These are phyloP conservation scores for Uria aalge DNA, from an alignment of 2,113 vertebrate species.

Conservation along the genomic window DNA sequence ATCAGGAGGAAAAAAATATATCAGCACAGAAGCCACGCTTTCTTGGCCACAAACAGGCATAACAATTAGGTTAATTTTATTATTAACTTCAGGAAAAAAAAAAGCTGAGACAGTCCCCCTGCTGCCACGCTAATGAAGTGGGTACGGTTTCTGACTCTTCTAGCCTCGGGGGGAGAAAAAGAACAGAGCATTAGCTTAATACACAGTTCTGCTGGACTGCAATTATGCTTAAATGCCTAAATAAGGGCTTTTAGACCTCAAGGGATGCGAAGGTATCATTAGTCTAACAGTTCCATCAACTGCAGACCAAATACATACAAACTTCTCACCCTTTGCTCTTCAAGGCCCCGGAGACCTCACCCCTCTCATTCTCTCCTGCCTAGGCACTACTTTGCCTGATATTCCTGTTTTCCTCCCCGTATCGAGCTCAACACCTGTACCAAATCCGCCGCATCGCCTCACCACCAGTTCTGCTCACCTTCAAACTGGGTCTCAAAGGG, in stretches of 20 bases:
- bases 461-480: not conserved
- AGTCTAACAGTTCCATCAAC: conserved; percentile 3
- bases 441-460: accelerated
- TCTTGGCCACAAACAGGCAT: not conserved
- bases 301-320: not conserved
- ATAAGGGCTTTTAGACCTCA: conserved; percentile 20
- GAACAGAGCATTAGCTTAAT: conserved; percentile 7
- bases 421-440: not conserved
- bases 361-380: not conserved
- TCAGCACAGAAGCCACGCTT: not conserved
- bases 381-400: not conserved
- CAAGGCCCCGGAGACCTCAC: accelerated
- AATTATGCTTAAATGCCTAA: conserved; percentile 53
- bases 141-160: conserved; percentile 32
- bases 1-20: not conserved
- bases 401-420: not conserved
- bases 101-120: not conserved
- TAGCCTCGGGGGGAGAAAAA: not conserved
- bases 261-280: conserved; percentile 22
- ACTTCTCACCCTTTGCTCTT: not conserved
- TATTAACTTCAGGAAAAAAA: not conserved
- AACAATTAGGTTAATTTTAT: conserved; percentile 32
- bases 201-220: not conserved
- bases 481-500: accelerated
- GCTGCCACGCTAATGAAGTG: conserved; percentile 32